Conservation (phyloP, 2,888 invertebrate species). For the Napeogenes sylphis region DNA sequence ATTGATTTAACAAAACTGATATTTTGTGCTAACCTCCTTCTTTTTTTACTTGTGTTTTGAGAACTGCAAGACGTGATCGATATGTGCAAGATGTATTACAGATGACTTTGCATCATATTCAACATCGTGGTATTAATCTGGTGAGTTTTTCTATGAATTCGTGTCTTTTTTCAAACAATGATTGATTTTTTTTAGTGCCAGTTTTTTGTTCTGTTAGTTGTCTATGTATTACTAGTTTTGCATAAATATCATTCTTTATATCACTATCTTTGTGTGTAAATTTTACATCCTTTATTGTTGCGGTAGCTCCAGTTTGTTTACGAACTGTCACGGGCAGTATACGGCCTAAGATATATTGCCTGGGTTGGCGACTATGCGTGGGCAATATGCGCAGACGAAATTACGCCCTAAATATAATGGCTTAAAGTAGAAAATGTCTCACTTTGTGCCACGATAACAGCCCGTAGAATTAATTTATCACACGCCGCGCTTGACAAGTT, state of each 20-base stretch:
- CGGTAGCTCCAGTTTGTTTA: slow-evolving; percentile 79
- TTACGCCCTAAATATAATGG: slow-evolving; percentile 32
- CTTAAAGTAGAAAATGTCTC: slow-evolving; percentile 42
- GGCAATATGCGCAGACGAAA: slow-evolving; percentile 46
- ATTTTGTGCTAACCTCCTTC: slow-evolving; percentile 74
- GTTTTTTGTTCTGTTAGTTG: slow-evolving; percentile 19
- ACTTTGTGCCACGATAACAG: slow-evolving; percentile 57
- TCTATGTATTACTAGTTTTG: too few species aligned
- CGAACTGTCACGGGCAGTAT: slow-evolving; percentile 79
- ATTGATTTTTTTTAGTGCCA: slow-evolving; percentile 18
- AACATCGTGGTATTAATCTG: slow-evolving; percentile 60
- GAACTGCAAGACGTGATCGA: slow-evolving; percentile 76
- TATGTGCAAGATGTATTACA: slow-evolving; percentile 76
- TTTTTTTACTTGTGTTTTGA: slow-evolving; percentile 72
- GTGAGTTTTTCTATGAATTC: slow-evolving; percentile 46
- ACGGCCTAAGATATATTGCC: slow-evolving; percentile 79
- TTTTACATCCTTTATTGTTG: slow-evolving; percentile 58
- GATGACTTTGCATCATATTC: slow-evolving; percentile 68
- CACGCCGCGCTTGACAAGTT: slow-evolving; percentile 78
- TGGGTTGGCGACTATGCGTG: slow-evolving; percentile 78
- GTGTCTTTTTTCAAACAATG: slow-evolving; percentile 12
- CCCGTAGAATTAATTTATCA: slow-evolving; percentile 79
- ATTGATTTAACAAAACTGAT: slow-evolving; percentile 48
- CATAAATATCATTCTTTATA: too few species aligned
- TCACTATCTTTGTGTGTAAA: slow-evolving; percentile 19